Conservation (phyloP, 2,888 invertebrate species). For the Cantharis lateralis region DNA sequence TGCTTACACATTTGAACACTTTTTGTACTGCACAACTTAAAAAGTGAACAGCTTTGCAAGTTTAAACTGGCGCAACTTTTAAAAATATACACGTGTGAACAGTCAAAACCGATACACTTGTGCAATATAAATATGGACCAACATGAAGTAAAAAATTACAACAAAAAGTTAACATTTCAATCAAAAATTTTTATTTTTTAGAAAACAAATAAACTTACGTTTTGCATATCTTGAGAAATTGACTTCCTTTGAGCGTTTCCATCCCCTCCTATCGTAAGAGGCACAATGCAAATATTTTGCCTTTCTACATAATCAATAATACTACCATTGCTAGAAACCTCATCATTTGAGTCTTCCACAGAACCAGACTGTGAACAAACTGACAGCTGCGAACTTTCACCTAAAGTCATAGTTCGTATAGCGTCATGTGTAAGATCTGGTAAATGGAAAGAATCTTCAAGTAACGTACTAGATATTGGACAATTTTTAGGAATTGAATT, state of each 20-base stretch:
- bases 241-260: conserved; percentile 71
- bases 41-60: too few relatives aligned
- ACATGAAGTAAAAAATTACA: too few relatives aligned
- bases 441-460: conserved; percentile 56
- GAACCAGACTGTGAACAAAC: conserved; percentile 58
- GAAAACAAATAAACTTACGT: conserved; percentile 39
- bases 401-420: conserved; percentile 49
- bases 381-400: conserved; percentile 62
- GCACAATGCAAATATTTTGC: conserved; percentile 41
- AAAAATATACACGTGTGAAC: too few relatives aligned
- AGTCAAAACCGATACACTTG: too few relatives aligned
- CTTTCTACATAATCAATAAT: conserved; percentile 53
- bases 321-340: conserved; percentile 38
- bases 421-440: neutral
- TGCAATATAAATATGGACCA: too few relatives aligned
- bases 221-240: conserved; percentile 70
- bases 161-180: too few relatives aligned
- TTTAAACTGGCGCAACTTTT: too few relatives aligned
- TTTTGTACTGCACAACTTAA: too few relatives aligned
- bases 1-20: too few relatives aligned
- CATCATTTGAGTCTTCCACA: conserved; percentile 61
- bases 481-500: conserved; percentile 61
- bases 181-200: too few relatives aligned
- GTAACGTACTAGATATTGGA: conserved; percentile 57
- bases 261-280: conserved; percentile 56